These are phyloP conservation scores for Corythornis cristatus DNA, from an alignment of 2,113 vertebrate genomes.

Conservation along the genomic window DNA sequence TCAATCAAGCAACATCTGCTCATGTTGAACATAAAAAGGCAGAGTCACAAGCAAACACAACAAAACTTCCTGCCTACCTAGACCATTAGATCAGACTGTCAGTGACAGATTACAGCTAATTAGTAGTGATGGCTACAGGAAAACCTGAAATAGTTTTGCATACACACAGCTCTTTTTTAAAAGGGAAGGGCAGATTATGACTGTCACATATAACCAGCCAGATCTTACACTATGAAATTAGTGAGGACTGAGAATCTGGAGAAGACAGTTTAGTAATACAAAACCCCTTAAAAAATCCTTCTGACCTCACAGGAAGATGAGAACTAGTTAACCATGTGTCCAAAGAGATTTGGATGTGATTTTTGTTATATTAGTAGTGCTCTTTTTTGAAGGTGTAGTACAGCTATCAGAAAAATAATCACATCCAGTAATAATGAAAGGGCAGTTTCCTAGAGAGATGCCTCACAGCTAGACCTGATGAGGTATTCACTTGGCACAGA, in stretches of 20 bases:
- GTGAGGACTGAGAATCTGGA: background rate
- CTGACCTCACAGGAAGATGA: background rate
- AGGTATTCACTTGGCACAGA: background rate
- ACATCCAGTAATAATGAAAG: background rate
- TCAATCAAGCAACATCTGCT: background rate
- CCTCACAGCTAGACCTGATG: background rate
- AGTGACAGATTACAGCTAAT: background rate
- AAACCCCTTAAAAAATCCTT: background rate
- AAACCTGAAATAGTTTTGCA: background rate
- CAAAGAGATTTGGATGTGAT: rapidly evolving
- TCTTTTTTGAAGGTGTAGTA: background rate
- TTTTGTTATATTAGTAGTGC: background rate
- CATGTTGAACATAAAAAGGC: background rate
- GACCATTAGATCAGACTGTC: background rate
- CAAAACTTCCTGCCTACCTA: background rate
- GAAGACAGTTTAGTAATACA: background rate
- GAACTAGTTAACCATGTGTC: background rate
- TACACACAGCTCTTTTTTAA: background rate
- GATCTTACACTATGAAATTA: background rate
- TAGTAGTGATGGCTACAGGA: background rate
- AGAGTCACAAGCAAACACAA: background rate
- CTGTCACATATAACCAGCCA: background rate
- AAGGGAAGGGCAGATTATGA: background rate
- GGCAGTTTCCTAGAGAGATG: background rate
- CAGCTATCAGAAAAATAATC: background rate